Conservation (phyloP, 1,140 invertebrate species). For the Caenorhabditis tropicalis region DNA sequence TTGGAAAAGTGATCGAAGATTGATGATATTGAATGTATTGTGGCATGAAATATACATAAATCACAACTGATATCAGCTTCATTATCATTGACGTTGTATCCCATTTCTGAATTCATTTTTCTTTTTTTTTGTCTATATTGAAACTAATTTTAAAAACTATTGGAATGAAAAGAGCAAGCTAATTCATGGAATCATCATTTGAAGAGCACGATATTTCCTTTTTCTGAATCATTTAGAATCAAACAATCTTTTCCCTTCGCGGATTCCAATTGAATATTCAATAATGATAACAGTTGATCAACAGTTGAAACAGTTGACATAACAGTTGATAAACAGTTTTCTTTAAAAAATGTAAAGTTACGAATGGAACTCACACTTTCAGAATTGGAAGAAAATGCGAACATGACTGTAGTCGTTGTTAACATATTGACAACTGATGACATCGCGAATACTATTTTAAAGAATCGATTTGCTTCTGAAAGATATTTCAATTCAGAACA, state of each 20-base stretch:
- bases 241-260: too few relatives aligned
- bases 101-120: conserved; percentile 2
- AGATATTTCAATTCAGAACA: not conserved
- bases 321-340: too few relatives aligned
- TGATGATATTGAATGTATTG: conserved; percentile 41
- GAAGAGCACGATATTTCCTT: too few relatives aligned
- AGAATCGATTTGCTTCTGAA: conserved; percentile 31
- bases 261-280: too few relatives aligned
- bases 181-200: too few relatives aligned
- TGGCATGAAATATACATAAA: conserved; percentile 32
- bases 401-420: conserved; percentile 10
- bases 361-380: not conserved
- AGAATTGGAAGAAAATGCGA: conserved; percentile 10
- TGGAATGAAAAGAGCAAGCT: too few relatives aligned
- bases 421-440: conserved; percentile 32
- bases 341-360: not conserved
- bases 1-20: conserved; percentile 43
- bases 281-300: too few relatives aligned
- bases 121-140: not conserved
- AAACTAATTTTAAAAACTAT: too few relatives aligned
- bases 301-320: too few relatives aligned
- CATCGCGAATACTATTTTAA: conserved; percentile 41
- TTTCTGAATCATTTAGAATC: too few relatives aligned
- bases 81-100: conserved; percentile 20
- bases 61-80: conserved; percentile 19